Evolutionary conservation across 1,140 invertebrate species (phyloP).

Genomic region (Rhagoletis pomonella): DNA sequence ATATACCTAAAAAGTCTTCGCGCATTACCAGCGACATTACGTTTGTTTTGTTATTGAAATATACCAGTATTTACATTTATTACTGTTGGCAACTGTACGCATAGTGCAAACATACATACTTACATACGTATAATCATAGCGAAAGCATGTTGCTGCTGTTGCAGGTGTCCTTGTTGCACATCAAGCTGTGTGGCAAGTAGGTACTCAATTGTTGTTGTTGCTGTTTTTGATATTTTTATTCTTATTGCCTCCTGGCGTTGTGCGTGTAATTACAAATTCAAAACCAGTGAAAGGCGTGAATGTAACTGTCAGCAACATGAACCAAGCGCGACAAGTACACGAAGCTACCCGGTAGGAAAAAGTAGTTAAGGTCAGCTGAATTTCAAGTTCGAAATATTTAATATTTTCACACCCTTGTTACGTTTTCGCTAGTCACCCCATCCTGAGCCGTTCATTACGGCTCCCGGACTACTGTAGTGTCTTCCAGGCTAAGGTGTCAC

Average conservation of each 20-base stretch:
- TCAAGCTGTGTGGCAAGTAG: not conserved
- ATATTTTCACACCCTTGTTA: too few species aligned
- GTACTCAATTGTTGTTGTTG: constrained; percentile 29
- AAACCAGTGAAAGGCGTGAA: constrained; percentile 44
- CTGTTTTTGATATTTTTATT: constrained; percentile 3
- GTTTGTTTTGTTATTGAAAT: not conserved
- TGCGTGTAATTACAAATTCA: constrained; percentile 47
- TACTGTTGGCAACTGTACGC: constrained; percentile 1
- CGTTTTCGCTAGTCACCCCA: too few species aligned
- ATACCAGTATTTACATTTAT: not conserved
- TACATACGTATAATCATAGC: not conserved
- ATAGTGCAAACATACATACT: too few species aligned
- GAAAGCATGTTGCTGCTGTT: not conserved
- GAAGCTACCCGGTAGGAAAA: too few species aligned
- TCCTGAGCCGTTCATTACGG: too few species aligned
- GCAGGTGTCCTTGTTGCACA: constrained; percentile 31
- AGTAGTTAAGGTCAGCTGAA: too few species aligned
- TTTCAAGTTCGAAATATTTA: too few species aligned
- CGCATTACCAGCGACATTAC: not conserved
- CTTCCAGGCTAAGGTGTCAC: too few species aligned
- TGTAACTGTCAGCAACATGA: constrained; percentile 44
- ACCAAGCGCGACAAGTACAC: not conserved
- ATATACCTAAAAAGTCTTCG: too few species aligned
- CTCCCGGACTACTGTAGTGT: too few species aligned
- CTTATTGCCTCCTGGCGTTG: constrained; percentile 24